These are phyloP conservation scores for Magallana gigas DNA, from an alignment of 1,140 invertebrate species.

Conservation along the genomic window DNA sequence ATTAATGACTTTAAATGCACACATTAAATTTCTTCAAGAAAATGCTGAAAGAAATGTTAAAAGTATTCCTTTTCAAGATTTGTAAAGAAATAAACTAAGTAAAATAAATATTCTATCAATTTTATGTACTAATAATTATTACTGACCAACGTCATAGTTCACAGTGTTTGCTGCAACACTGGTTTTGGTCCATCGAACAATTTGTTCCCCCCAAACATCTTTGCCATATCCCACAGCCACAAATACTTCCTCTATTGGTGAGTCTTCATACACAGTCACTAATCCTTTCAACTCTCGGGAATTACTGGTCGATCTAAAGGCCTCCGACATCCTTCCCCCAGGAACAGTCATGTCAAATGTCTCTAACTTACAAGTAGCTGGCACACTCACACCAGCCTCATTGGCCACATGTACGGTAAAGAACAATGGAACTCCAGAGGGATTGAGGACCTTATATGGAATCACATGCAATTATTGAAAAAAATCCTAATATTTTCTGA, in stretches of 20 bases:
- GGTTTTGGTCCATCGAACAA: conserved; percentile 45
- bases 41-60: not conserved
- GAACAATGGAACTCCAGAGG: conserved; percentile 59
- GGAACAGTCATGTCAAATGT: conserved; percentile 70
- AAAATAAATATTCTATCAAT: not conserved
- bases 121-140: not conserved
- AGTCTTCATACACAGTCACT: conserved; percentile 66
- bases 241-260: conserved; percentile 43
- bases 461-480: not conserved
- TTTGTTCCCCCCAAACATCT: conserved; percentile 60
- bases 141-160: conserved; percentile 48
- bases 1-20: not conserved
- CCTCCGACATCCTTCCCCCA: conserved; percentile 60
- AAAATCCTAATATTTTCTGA: not conserved
- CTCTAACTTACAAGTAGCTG: conserved; percentile 59
- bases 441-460: conserved; percentile 36
- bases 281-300: conserved; percentile 56
- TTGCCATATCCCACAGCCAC: conserved; percentile 61
- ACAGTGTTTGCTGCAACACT: conserved; percentile 36
- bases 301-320: conserved; percentile 62
- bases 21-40: not conserved
- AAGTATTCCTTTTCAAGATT: not conserved
- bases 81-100: not conserved
- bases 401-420: conserved; percentile 64
- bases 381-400: conserved; percentile 54